Evolutionary conservation across 2,888 invertebrate species (phyloP), one percentile per base, ranked within the genome.

Genomic region (Eupithecia exiguata): DNA sequence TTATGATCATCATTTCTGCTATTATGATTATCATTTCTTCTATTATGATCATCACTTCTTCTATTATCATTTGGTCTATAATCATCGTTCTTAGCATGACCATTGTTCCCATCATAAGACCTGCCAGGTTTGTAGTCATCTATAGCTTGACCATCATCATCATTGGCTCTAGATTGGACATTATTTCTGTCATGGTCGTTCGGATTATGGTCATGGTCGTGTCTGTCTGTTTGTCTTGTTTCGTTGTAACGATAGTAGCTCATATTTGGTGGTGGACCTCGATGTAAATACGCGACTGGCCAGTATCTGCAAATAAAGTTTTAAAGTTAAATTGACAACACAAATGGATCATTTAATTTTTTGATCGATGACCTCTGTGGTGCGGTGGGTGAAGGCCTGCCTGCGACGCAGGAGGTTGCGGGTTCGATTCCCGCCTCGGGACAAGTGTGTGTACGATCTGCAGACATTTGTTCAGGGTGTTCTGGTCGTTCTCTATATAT

Each of bases 271-370:
- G 98, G 98, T 49, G 96, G 96, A 75, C 96, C 96, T 87, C 96
- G 96, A 84, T 98, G 98, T 0, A 98, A 94, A 86, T 97, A 98
- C 0, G 97, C 96, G 25, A 98, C 96, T 0, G 97, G 97, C 97
- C 97, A 98, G 80, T 95, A 95, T 81, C 95, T 95, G 72, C 18
- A 69, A 61, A 65, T 2, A 0, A 53, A 53, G n/a, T 30, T 30
- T 30, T 30, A 30, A 30, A 3, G 30, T 30, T 30, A 30, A n/a
- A 30, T 30, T 3, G 4, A 30, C 30, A 30, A 30, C 30, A 30
- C 30, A 30, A 4, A 30, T 30, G 30, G 30, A 30, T 4, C 30
- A 30, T n/a, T n/a, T n/a, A n/a, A n/a, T n/a, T n/a, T n/a, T n/a
- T n/a, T n/a, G n/a, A n/a, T n/a, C n/a, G n/a, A n/a, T n/a, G n/a